Evolutionary conservation across 1,140 invertebrate genomes (phyloP).

Genomic region (Bilobella aurantiaca): DNA sequence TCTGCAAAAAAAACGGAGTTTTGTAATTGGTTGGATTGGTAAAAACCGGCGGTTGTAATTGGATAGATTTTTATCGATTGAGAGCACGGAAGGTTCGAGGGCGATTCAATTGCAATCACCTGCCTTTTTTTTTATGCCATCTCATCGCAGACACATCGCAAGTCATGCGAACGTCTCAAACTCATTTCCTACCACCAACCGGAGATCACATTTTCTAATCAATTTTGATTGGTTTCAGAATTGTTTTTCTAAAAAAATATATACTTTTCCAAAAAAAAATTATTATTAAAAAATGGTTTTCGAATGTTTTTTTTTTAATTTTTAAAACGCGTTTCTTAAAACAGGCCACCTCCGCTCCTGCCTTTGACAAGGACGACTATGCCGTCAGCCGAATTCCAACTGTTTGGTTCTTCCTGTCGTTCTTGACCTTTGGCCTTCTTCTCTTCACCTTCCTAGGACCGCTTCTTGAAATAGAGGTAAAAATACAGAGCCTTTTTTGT

Average conservation of each 20-base stretch:
- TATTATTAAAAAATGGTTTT: background rate
- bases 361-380: conserved; percentile 3
- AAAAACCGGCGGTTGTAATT: too few species aligned
- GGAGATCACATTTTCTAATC: background rate
- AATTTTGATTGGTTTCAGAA: background rate
- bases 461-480: too few species aligned
- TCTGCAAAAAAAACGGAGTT: too few species aligned
- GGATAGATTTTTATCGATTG: too few species aligned
- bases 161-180: background rate
- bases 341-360: too few species aligned
- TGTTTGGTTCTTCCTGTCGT: background rate
- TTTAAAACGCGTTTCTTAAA: background rate
- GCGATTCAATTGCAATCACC: too few species aligned
- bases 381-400: background rate
- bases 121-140: background rate
- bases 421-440: background rate
- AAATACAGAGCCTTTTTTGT: too few species aligned
- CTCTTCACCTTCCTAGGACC: background rate
- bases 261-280: background rate
- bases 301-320: background rate
- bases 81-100: too few species aligned
- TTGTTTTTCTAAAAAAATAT: background rate
- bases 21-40: too few species aligned
- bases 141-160: background rate
- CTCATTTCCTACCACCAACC: background rate